These are phyloP conservation scores for Myoxocephalus aenaeus DNA, from an alignment of 2,797 vertebrate species.

Conservation along the genomic window DNA sequence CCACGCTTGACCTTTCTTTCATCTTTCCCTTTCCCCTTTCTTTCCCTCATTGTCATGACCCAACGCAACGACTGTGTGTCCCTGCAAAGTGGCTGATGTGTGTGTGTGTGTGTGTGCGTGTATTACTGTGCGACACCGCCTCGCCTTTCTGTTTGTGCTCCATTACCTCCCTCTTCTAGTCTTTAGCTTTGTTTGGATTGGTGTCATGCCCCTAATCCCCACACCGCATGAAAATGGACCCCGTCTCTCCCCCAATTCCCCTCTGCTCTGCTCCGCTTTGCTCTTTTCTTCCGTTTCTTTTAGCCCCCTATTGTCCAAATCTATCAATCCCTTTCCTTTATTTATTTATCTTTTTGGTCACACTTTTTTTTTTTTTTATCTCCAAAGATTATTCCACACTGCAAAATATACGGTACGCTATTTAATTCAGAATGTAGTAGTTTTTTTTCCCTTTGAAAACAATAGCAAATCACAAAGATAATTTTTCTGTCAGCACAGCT, in stretches of 20 bases:
- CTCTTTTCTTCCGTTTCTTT: conserved; percentile 35
- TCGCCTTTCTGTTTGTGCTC: conserved; percentile 56
- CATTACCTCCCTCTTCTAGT: conserved; percentile 74
- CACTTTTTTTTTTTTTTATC: conserved; percentile 2
- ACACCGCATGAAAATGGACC: conserved; percentile 59
- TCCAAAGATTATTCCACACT: conserved; percentile 1
- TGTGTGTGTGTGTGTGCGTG: conserved; percentile 7
- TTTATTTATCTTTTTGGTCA: background rate
- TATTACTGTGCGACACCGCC: conserved; percentile 7
- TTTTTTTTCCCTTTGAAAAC: no score
- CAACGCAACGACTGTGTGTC: conserved; percentile 7
- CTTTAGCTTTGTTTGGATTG: conserved; percentile 80
- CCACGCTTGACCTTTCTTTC: conserved; percentile 14
- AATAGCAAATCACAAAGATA: background rate
- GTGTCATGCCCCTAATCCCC: conserved; percentile 80
- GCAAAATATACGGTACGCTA: background rate
- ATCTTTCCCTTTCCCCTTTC: conserved; percentile 2
- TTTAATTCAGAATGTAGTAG: background rate
- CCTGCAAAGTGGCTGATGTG: conserved; percentile 13
- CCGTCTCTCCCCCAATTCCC: conserved; percentile 31
- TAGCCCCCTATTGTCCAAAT: conserved; percentile 26
- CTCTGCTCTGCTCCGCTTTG: conserved; percentile 40
- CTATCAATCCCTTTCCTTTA: conserved; percentile 2
- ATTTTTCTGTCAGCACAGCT: conserved; percentile 1
- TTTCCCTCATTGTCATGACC: conserved; percentile 16